A percentile compares a stretch with the other conserved stretches of the same genome.
These are phyloP conservation scores for Micronycteris hirsuta DNA, from an alignment of 2,113 vertebrate species.

Conservation along the genomic window DNA sequence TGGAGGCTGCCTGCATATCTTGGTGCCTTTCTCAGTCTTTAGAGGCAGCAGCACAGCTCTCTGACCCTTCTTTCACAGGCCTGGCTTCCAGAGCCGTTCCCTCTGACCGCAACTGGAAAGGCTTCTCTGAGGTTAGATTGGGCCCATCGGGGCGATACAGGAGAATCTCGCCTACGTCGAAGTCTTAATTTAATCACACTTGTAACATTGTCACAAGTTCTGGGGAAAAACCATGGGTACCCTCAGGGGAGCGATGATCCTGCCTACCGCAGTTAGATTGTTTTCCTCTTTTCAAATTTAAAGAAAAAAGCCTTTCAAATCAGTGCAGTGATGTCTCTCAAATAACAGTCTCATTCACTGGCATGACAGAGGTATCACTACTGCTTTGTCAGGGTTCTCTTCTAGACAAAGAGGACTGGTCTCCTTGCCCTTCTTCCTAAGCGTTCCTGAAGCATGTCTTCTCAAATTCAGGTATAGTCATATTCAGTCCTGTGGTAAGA, in stretches of 20 bases:
- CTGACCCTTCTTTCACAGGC: neutral
- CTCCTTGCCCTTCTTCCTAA: neutral
- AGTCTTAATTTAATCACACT: neutral
- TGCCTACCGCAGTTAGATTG: neutral
- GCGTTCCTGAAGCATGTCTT: neutral
- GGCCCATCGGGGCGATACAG: neutral
- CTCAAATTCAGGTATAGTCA: neutral
- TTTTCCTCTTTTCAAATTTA: neutral
- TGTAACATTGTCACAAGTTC: neutral
- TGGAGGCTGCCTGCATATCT: neutral
- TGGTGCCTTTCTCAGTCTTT: neutral
- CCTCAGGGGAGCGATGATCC: neutral
- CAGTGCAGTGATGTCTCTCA: neutral
- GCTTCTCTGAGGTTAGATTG: neutral
- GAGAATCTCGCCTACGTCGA: neutral
- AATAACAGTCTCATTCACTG: neutral
- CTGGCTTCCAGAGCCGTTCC: neutral
- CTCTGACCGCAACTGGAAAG: neutral
- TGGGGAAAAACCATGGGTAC: neutral
- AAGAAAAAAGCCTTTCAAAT: neutral
- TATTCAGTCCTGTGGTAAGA: neutral
- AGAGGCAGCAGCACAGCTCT: neutral
- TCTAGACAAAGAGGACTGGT: neutral
- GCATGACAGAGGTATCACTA: accelerated
- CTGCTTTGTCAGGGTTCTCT: neutral